Evolutionary conservation across 2,797 vertebrate genomes (phyloP), one percentile per base, ranked within the genome.

Genomic region (Crypturellus tataupa): DNA sequence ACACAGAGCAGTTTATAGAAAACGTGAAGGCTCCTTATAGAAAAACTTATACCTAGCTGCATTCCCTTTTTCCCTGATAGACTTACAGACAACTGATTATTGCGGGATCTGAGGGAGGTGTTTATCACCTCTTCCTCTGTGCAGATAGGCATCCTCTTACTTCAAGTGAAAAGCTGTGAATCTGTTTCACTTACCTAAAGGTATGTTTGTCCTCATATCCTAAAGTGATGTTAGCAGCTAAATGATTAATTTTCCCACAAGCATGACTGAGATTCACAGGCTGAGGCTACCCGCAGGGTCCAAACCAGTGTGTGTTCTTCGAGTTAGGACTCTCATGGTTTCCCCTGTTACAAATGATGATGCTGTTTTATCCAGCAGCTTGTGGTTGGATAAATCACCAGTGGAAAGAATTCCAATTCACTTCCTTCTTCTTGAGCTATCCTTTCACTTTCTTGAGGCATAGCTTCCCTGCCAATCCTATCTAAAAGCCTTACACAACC

Each of bases 171-270:
- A 88, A 40, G 3, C 31, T 80, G 37, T 15, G 33, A 76, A 72
- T 84, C 27, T 79, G 85, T 89, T 58, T 72, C n/a, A 27, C 29
- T 69, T 79, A 27, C 25, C 29, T 77, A 31, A 72, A 94, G 14
- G 3, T 64, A 37, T 53, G 19, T 53, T 94, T 23, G 8, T 37
- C 18, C 64, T 79, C 14, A 56, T 37, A 35, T 20, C 65, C 42
- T 68, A 47, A 93, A 95, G n/a, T 27, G 14, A 9, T 85, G 19
- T 76, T 89, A 71, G 58, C 44, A 80, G 27, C 21, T 83, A 78
- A 91, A 75, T 71, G 62, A 93, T 93, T 94, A 83, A 80, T 89
- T 91, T 19, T 80, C 33, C 17, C n/a, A 69, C 69, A 91, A 65
- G 42, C 7, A 35, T 19, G 17, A 65, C 58, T 71, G 33, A 86